Base-by-base conservation (phyloP, 2,797 vertebrate species). In the Lindbergichthys nudifrons region DNA sequence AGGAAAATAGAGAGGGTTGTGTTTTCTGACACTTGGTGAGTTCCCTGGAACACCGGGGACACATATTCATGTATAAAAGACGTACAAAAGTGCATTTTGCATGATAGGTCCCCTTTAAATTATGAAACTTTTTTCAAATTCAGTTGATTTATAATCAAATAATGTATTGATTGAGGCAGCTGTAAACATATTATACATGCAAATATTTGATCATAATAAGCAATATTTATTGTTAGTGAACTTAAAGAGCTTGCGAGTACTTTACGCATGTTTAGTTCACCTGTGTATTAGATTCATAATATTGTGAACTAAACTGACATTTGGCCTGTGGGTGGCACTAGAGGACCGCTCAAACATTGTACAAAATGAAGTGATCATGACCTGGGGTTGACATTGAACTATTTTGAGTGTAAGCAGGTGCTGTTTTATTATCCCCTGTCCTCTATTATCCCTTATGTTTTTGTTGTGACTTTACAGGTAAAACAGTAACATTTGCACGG, bases 401-500 rank as follows among this genome's bases (percentile, higher is more conserved):
- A 15, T n/a, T 36, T 13, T 30, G 11, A 62, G 26, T 48, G 11
- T 48, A 36, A 52, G 21, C 30, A 4, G 5, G 9, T 53, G 14
- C 5, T 48, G 18, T 6, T 7, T 36, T 32, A 9, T 42, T 57
- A 23, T 45, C 43, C 8, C 1, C 41, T 52, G 2, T 36, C 30
- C 19, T 23, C 1, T 36, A 46, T 10, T 13, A 1, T 15, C 26
- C 26, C 26, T 1, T 26, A 6, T 41, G 7, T 57, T 50, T 23
- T 47, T 26, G 52, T 0, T 65, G 10, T 41, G 2, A 50, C 3
- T 52, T 76, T 80, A 9, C 89, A 99, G 98, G 98, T 46, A 99
- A 99, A 95, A 97, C 97, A 0, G 11, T 98, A 15, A 90, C 91
- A 0, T 94, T 96, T 80, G 97, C 98, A 0, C 94, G 94, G 73